phyloP scores from a whole-genome alignment of 30 jellyfish, hydroid and myxozoan species.

The Pelagia noctiluca region DNA sequence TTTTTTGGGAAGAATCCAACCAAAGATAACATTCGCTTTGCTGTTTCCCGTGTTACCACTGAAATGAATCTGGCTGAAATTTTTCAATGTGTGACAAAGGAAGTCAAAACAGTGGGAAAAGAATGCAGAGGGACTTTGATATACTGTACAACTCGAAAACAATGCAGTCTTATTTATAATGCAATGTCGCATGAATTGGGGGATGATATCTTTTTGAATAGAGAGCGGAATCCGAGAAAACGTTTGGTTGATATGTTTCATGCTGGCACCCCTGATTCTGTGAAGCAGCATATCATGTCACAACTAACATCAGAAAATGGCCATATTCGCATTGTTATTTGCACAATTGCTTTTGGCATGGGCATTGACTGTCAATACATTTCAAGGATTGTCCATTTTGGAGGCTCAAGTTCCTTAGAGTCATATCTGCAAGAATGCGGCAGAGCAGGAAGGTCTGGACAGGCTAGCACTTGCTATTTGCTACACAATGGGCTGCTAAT shows the following conservation, averaged over 20 bases:
- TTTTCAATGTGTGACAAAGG: slow-evolving; percentile 13
- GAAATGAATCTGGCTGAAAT: neutral
- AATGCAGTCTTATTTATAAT: slow-evolving; percentile 6
- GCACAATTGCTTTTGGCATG: slow-evolving; percentile 56
- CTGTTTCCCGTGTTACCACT: slow-evolving; percentile 18
- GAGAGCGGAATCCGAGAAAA: neutral
- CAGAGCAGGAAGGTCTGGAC: slow-evolving; percentile 52
- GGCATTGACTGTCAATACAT: slow-evolving; percentile 41
- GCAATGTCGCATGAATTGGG: neutral
- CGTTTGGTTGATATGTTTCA: slow-evolving; percentile 46
- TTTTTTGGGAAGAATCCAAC: slow-evolving; percentile 33
- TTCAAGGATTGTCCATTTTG: slow-evolving; percentile 40
- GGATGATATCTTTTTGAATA: slow-evolving; percentile 29
- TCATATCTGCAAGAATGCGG: slow-evolving; percentile 51
- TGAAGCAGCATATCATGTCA: slow-evolving; percentile 18
- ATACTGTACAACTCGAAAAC: slow-evolving; percentile 14
- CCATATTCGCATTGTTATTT: slow-evolving; percentile 24
- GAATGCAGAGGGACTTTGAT: slow-evolving; percentile 9
- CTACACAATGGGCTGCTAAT: slow-evolving; percentile 29
- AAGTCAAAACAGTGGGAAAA: neutral
- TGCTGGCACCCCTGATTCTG: slow-evolving; percentile 51
- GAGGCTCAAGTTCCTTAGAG: slow-evolving; percentile 39
- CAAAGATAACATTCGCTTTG: slow-evolving; percentile 18
- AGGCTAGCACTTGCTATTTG: slow-evolving; percentile 30
- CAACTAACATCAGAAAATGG: slow-evolving; percentile 2